Percentiles rank a stretch among this genome's conserved stretches.
Evolutionary conservation across 2,113 vertebrate species (phyloP).

Genomic region (Lamprotornis superbus): DNA sequence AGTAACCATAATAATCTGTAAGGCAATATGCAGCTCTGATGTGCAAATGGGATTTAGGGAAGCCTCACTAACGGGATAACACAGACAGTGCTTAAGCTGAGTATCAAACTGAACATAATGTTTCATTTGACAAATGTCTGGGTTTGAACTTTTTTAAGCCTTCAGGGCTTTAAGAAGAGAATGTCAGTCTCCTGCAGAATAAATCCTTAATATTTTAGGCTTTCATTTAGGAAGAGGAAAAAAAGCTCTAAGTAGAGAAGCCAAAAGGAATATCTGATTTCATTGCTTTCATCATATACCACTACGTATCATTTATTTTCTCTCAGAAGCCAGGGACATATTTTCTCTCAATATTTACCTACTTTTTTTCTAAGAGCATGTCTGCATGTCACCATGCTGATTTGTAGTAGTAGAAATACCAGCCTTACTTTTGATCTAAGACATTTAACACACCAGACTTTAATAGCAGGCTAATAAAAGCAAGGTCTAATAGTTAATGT

Average conservation of each 20-base stretch:
- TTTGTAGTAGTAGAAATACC: background rate
- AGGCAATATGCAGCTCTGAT: background rate
- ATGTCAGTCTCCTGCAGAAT: constrained; percentile 16
- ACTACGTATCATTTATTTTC: background rate
- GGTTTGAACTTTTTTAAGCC: constrained; percentile 39
- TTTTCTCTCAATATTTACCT: constrained; percentile 16
- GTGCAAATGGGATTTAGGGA: constrained; percentile 16
- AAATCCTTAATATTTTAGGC: constrained; percentile 22
- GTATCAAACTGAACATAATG: background rate
- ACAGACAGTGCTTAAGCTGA: background rate
- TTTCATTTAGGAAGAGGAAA: background rate
- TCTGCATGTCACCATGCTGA: background rate
- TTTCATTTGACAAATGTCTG: constrained; percentile 50
- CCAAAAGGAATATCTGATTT: constrained; percentile 18
- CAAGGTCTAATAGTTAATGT: background rate
- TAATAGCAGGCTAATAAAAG: background rate
- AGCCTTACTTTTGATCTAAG: background rate
- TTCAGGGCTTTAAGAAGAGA: background rate
- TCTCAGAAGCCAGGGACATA: background rate
- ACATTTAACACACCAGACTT: background rate
- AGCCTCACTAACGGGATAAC: background rate
- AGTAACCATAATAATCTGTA: background rate
- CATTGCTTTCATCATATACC: background rate
- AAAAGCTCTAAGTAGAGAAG: background rate
- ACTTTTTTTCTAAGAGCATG: background rate